phyloP scores from a whole-genome alignment of 2,888 invertebrate genomes.

The Lithophane ornitopus region DNA sequence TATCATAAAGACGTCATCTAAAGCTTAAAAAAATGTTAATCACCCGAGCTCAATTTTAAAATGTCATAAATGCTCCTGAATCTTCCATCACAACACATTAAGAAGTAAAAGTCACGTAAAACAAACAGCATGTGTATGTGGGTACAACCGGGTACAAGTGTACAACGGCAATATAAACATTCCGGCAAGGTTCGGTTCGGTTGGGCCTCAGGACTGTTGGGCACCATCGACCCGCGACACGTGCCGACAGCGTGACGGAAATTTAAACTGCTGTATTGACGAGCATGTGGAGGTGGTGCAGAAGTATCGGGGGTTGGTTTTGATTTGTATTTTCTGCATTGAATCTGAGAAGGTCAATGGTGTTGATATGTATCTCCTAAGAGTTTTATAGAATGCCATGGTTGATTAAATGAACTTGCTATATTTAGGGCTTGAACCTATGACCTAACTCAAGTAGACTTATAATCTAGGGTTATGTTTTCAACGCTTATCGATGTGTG shows the following conservation, averaged over 20 bases:
- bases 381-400: too few species aligned
- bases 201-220: conserved; percentile 26
- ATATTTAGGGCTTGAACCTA: too few species aligned
- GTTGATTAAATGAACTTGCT: too few species aligned
- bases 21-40: neutral
- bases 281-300: conserved; percentile 23
- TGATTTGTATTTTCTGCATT: neutral
- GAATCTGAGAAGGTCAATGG: too few species aligned
- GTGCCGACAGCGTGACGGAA: conserved; percentile 77
- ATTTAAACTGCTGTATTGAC: conserved; percentile 74
- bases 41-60: too few species aligned
- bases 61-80: neutral
- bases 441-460: too few species aligned
- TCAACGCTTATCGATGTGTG: too few species aligned
- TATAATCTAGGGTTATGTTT: too few species aligned
- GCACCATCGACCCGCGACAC: conserved; percentile 76
- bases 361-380: too few species aligned
- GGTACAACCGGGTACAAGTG: conserved; percentile 19
- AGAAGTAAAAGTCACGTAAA: conserved; percentile 47
- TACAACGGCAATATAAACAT: conserved; percentile 71
- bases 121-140: conserved; percentile 43
- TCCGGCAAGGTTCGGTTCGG: conserved; percentile 67
- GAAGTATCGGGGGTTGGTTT: conserved; percentile 13
- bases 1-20: neutral
- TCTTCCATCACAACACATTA: neutral